phyloP scores from a whole-genome alignment of 2,888 invertebrate species.

The Actias luna region DNA sequence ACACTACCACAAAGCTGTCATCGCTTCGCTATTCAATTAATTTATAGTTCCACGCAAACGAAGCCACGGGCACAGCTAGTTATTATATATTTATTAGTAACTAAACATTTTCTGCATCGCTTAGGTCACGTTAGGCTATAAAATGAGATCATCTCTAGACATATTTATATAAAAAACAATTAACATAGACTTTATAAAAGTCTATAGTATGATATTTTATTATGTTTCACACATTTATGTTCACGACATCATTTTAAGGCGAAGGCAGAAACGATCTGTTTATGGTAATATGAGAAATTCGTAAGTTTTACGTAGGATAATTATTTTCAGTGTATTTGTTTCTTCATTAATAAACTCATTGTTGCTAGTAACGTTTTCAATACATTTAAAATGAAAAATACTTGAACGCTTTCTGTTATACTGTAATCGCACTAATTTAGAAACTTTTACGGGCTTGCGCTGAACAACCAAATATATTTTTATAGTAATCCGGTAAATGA shows the following conservation, averaged over 20 bases:
- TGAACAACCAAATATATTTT: not conserved
- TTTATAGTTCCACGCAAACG: too few relatives aligned
- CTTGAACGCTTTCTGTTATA: not conserved
- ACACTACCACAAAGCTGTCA: too few relatives aligned
- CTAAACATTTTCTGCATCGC: too few relatives aligned
- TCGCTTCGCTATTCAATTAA: too few relatives aligned
- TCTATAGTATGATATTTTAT: not conserved
- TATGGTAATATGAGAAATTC: not conserved
- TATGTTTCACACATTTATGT: not conserved
- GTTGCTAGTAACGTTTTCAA: too few relatives aligned
- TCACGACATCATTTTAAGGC: not conserved
- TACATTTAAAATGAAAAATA: not conserved
- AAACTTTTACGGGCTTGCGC: not conserved
- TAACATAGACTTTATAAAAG: not conserved
- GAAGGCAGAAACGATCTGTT: not conserved
- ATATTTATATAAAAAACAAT: not conserved
- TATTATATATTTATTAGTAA: too few relatives aligned
- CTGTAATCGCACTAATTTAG: not conserved
- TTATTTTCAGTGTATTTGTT: not conserved
- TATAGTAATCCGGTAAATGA: not conserved
- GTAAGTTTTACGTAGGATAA: not conserved
- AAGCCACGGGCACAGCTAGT: too few relatives aligned
- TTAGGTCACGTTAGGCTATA: not conserved
- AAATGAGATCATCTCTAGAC: slow-evolving; percentile 11
- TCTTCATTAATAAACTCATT: not conserved